These are phyloP conservation scores for Rhabdornis inornatus DNA, from an alignment of 2,113 vertebrate species.

Conservation along the genomic window DNA sequence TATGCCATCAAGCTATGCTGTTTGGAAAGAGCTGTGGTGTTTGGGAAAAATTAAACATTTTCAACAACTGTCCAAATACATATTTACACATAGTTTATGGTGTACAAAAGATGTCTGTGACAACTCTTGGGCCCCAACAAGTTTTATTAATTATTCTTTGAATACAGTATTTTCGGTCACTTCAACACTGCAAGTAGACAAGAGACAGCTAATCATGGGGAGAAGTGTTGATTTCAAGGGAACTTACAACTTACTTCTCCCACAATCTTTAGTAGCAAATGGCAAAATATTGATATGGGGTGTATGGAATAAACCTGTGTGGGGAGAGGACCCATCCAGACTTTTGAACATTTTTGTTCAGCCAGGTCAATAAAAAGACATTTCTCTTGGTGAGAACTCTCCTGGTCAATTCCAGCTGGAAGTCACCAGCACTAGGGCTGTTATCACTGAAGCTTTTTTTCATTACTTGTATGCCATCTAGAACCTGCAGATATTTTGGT, in stretches of 20 bases:
- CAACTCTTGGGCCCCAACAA: slow-evolving; percentile 39
- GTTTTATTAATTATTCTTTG: slow-evolving; percentile 65
- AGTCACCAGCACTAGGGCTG: background rate
- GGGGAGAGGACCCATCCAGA: background rate
- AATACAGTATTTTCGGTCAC: slow-evolving; percentile 42
- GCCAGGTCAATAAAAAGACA: background rate
- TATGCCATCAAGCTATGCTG: slow-evolving; percentile 18
- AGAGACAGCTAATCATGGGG: slow-evolving; percentile 18
- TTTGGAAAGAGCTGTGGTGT: slow-evolving; percentile 56
- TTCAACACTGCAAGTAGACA: slow-evolving; percentile 45
- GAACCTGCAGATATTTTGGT: background rate
- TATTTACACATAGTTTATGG: slow-evolving; percentile 67
- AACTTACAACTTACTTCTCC: background rate
- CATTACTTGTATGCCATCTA: background rate
- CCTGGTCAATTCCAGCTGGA: background rate
- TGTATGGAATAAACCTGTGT: background rate
- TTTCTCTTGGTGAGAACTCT: background rate
- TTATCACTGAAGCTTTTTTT: background rate
- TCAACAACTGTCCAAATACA: slow-evolving; percentile 64
- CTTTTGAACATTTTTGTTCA: background rate
- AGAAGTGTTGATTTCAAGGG: slow-evolving; percentile 33
- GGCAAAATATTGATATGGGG: background rate
- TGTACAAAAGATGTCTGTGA: slow-evolving; percentile 55
- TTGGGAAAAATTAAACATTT: slow-evolving; percentile 62
- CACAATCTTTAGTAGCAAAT: background rate